Evolutionary conservation across 2,797 vertebrate species (phyloP), one percentile per base, ranked within the genome.

Genomic region (Thunnus albacares): DNA sequence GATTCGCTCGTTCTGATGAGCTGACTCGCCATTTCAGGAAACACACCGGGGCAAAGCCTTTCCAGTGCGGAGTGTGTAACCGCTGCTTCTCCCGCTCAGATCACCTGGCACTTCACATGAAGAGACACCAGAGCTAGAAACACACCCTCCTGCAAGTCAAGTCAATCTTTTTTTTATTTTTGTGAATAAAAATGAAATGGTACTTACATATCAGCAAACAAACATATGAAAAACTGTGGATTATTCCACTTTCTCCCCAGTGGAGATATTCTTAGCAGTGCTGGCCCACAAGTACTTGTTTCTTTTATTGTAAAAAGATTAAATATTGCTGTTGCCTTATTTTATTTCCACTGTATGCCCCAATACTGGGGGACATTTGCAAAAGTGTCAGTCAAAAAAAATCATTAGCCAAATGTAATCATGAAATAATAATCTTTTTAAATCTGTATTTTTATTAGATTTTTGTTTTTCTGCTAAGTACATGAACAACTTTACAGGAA

Each of bases 51-150:
- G 97, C 96, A 24, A 99, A 99, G 94, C 98, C 98, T 30, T 99
- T 99, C 94, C 98, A 97, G 95, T 99, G 98, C 1, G 90, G 90
- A 0, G 97, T 98, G 84, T 99, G 98, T 88, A 98, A 94, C 90
- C 97, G 98, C 83, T 97, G 97, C 83, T 99, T 99, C 95, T 99
- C 98, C 26, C 97, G 98, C 87, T 99, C 98, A 0, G 98, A 99
- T 72, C 98, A 99, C 95, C 96, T 99, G 94, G 98, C 98, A 49
- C 96, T 99, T 68, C 98, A 99, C 95, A 99, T 98, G 97, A 99
- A 99, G 95, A 95, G 98, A 87, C 98, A 99, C 90, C 98, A 98
- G 96, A 98, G 96, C 94, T 99, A 94, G 92, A 90, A 80, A 26
- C 1, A 2, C 1, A 3, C 24, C 33, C 28, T 14, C 35, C 62